These are phyloP conservation scores for Hippocampus zosterae DNA, from an alignment of 2,113 vertebrate genomes.

Conservation along the genomic window DNA sequence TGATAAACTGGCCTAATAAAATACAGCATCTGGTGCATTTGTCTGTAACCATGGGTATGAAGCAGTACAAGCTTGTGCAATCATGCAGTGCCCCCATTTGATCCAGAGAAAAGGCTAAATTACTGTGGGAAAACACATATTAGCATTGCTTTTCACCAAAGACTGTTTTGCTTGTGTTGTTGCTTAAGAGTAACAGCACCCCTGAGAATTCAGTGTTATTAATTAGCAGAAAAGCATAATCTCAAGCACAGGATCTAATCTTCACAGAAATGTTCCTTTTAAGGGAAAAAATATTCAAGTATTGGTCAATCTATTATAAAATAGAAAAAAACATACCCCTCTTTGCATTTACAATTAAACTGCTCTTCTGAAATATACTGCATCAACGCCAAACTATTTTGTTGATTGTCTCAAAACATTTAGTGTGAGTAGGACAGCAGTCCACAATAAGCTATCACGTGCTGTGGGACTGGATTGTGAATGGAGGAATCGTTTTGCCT, in stretches of 20 bases:
- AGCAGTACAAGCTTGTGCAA: conserved; percentile 29
- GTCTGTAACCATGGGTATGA: conserved; percentile 58
- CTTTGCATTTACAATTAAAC: not conserved
- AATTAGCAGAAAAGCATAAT: conserved; percentile 26
- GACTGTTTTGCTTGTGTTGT: conserved; percentile 5
- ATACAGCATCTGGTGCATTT: conserved; percentile 58
- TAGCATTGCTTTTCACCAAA: conserved; percentile 14
- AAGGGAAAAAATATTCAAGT: conserved; percentile 13
- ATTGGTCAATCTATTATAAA: not conserved
- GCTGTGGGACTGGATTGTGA: too few relatives aligned
- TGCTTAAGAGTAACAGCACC: conserved; percentile 18
- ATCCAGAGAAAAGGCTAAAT: conserved; percentile 15
- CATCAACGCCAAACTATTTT: not conserved
- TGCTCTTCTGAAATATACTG: not conserved
- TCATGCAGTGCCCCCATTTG: conserved; percentile 8
- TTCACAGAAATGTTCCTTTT: conserved; percentile 1
- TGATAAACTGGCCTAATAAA: conserved; percentile 61
- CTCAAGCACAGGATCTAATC: conserved; percentile 4
- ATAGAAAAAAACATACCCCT: not conserved
- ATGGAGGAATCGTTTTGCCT: too few relatives aligned
- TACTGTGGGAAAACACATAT: conserved; percentile 9
- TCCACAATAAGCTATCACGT: too few relatives aligned
- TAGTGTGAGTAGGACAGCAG: too few relatives aligned
- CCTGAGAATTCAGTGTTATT: conserved; percentile 10
- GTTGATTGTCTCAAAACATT: not conserved